Evolutionary conservation across 2,113 vertebrate species (phyloP).

Genomic region (Chaenogobius annularis): DNA sequence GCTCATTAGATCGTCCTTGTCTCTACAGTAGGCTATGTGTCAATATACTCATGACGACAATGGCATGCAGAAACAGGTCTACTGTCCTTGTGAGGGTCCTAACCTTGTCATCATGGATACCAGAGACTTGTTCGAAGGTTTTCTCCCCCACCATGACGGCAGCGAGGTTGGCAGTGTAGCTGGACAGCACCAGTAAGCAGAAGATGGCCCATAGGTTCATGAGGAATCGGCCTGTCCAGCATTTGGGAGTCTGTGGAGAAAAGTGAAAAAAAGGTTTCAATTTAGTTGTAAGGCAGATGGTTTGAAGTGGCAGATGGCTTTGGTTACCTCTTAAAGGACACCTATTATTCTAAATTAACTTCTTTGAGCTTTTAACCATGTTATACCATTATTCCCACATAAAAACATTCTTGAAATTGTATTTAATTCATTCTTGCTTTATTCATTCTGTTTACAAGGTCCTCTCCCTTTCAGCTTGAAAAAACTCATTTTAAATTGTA

Average conservation of each 20-base stretch:
- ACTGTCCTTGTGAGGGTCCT: slow-evolving; percentile 24
- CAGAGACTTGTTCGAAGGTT: slow-evolving; percentile 91
- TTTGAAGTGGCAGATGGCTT: neutral
- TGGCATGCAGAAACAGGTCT: slow-evolving; percentile 13
- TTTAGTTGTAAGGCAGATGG: neutral
- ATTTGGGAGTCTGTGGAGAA: slow-evolving; percentile 84
- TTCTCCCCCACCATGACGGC: slow-evolving; percentile 98
- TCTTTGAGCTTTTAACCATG: no score
- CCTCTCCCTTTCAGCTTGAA: no score
- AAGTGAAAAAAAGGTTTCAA: neutral
- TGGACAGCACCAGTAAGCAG: slow-evolving; percentile 96
- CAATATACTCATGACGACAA: neutral
- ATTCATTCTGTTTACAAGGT: no score
- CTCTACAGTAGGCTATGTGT: slow-evolving; percentile 2
- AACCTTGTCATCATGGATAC: slow-evolving; percentile 96
- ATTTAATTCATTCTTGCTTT: no score
- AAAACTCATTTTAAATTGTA: no score
- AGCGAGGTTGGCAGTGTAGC: slow-evolving; percentile 95
- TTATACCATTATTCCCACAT: no score
- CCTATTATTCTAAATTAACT: no score
- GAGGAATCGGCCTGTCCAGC: slow-evolving; percentile 92
- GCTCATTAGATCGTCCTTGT: slow-evolving; percentile 58
- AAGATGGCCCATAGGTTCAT: slow-evolving; percentile 99
- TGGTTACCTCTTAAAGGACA: neutral
- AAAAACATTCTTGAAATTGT: no score